Base-by-base conservation (phyloP, 2,888 invertebrate genomes). In the Deroplatys truncata region DNA sequence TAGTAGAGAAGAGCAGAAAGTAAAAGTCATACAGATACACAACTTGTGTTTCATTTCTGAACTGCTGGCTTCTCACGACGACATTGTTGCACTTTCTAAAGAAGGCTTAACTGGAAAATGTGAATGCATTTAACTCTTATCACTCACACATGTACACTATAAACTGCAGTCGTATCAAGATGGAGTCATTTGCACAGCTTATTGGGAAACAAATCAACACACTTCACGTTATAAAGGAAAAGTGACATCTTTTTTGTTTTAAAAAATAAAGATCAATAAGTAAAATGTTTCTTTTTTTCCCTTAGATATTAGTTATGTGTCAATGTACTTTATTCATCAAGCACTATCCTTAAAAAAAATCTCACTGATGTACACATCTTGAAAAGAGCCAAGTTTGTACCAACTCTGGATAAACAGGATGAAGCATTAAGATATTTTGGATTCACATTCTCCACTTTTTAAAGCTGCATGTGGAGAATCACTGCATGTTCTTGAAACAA, bases 231-330 rank as follows among this genome's bases (percentile, higher is more conserved):
- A 28, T 29, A 85, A 31, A 86, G 35, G n/a, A 28, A 86, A 86
- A 86, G 10, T 28, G 28, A 85, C 43, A 43, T 72, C 28, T 28
- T 49, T 86, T 86, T 56, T 28, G 35, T 35, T 56, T 87, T 87
- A 29, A 87, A 87, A 87, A 87, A 87, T 87, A 87, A 87, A 87
- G 56, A 72, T 82, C 82, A 31, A 72, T 87, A 87, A 72, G 82
- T 72, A 82, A 87, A 87, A 87, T 82, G 28, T 72, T 82, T n/a
- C n/a, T 87, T 82, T 25, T 56, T 28, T 15, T 16, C 56, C n/a
- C 25, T 86, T 28, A 20, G 35, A n/a, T 86, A 49, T 56, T 56
- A 28, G 1, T 56, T 29, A 35, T 35, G 56, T 15, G 25, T 49
- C 8, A 86, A 86, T 86, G 56, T 86, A 20, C 86, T 86, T 86